A percentile compares a stretch with the other conserved stretches of the same genome.
Conservation (phyloP, 1,140 invertebrate genomes). For the Neodiprion lecontei region DNA sequence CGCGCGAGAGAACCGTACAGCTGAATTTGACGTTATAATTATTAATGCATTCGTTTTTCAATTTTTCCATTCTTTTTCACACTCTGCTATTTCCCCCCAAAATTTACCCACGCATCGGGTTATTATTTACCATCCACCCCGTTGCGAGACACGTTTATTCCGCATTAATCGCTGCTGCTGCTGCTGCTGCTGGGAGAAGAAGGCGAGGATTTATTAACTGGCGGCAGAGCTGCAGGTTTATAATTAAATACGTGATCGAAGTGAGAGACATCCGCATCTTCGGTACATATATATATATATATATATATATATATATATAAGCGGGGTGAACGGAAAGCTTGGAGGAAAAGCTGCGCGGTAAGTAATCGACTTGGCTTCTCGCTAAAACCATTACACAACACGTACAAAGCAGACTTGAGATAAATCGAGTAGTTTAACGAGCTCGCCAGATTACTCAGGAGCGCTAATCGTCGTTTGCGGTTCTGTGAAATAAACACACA, state of each 20-base stretch:
- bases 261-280: neutral
- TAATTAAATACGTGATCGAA: slow-evolving; percentile 1
- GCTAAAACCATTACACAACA: neutral
- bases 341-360: neutral
- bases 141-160: too few species aligned
- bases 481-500: neutral
- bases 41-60: too few species aligned
- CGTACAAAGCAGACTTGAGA: neutral
- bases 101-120: too few species aligned
- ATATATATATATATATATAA: too few species aligned
- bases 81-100: too few species aligned
- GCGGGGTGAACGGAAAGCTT: too few species aligned
- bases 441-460: neutral
- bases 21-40: too few species aligned
- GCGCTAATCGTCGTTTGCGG: neutral
- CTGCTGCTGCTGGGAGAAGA: neutral
- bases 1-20: too few species aligned
- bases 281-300: too few species aligned
- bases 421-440: neutral
- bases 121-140: too few species aligned
- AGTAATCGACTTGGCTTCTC: slow-evolving; percentile 2
- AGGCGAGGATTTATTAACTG: neutral
- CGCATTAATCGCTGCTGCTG: too few species aligned
- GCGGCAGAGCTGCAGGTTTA: neutral
- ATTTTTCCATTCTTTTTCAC: too few species aligned